Conservation (phyloP, 2,113 vertebrate species). For the Marmota flaviventris region DNA sequence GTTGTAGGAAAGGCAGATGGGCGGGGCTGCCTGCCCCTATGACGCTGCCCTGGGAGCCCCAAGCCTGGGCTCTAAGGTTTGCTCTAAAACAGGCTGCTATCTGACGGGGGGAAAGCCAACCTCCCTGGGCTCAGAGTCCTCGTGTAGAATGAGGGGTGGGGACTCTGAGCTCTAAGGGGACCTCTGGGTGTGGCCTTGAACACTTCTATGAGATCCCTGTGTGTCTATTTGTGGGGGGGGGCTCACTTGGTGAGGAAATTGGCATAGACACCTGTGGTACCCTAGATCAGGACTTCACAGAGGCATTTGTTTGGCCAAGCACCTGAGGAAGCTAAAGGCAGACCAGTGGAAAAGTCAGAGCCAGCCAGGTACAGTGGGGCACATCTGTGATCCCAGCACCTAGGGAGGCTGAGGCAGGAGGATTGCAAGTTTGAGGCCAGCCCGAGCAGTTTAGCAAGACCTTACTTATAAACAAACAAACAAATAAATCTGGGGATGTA, state of each 20-base stretch:
- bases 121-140: background rate
- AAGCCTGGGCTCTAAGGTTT: background rate
- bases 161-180: background rate
- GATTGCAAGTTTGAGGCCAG: no score
- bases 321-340: background rate
- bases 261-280: accelerated
- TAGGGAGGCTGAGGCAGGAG: no score
- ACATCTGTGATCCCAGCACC: no score
- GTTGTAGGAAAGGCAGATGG: background rate
- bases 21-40: background rate
- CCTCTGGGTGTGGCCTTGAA: background rate
- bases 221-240: background rate
- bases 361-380: background rate
- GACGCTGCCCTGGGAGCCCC: background rate
- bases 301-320: background rate
- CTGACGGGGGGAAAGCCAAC: background rate
- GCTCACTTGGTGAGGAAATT: background rate
- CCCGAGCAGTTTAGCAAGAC: no score
- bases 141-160: background rate
- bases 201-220: background rate
- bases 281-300: background rate
- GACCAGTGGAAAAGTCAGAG: background rate
- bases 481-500: no score
- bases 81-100: background rate
- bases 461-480: no score